Conservation (phyloP, 1,140 invertebrate species). For the Monomorium pharaonis region DNA sequence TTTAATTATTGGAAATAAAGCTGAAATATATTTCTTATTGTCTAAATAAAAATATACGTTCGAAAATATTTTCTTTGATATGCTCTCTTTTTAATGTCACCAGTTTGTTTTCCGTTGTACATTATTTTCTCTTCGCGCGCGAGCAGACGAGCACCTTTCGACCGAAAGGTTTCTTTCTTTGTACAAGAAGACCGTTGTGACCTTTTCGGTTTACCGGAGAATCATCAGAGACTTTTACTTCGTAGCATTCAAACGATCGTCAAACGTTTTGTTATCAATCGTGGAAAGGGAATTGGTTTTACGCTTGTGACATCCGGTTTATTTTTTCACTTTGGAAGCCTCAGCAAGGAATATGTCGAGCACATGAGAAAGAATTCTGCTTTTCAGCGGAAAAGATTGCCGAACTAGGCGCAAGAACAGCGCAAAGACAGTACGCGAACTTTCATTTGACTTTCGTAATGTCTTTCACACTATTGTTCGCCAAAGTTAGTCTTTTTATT, state of each 20-base stretch:
- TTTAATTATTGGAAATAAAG: neutral
- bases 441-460: constrained; percentile 71
- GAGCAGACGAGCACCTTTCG: neutral
- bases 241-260: neutral
- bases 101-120: neutral
- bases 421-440: constrained; percentile 57
- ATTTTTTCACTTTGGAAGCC: constrained; percentile 7
- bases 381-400: constrained; percentile 37
- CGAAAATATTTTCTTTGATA: neutral
- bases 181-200: constrained; percentile 18
- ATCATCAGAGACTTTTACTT: constrained; percentile 46
- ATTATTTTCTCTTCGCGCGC: neutral
- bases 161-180: constrained; percentile 35
- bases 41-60: neutral
- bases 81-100: neutral
- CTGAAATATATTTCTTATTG: neutral
- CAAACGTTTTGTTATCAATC: neutral
- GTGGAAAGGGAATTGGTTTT: neutral
- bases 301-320: neutral
- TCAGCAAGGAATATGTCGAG: neutral
- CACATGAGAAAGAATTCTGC: constrained; percentile 18
- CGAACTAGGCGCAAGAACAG: constrained; percentile 20
- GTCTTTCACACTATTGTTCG: constrained; percentile 60
- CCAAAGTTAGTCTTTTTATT: constrained; percentile 45
- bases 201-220: constrained; percentile 55